Base-by-base conservation (phyloP, 2,888 invertebrate genomes). In the Agriotes lineatus region DNA sequence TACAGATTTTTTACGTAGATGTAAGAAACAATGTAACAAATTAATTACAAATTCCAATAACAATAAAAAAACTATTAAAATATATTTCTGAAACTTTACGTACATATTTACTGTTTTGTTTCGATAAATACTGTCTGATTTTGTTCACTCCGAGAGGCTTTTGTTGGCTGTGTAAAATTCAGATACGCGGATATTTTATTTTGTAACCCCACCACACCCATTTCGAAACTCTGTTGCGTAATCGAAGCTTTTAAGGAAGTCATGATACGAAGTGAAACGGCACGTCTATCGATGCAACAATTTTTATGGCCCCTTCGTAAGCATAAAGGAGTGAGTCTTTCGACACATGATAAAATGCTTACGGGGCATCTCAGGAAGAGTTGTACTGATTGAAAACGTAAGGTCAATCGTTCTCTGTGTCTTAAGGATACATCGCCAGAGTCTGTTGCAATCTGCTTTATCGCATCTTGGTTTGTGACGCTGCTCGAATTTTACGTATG, bases 401-500 rank as follows among this genome's bases (percentile, higher is more conserved):
- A 56, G 44, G 33, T 20, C 52, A 52, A 35, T 33, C 42, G 54
- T 63, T 62, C 44, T 72, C 69, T 72, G 66, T 70, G 56, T 67
- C 67, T 54, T 57, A 68, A 63, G 67, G 68, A 65, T 64, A 70
- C 67, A 69, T 71, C 58, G 67, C 59, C 9, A 30, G 33, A 62
- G 64, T 71, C 62, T 54, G 69, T 69, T 71, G 71, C 69, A 71
- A 71, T 72, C 70, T 58, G 66, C 61, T 68, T 71, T 71, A 73
- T 71, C 66, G 67, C 57, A 61, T 72, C 64, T 69, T 54, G 70
- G 64, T 68, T 72, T 69, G 70, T 72, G 57, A 69, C 74, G 70
- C 67, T 71, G 58, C 58, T 60, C 66, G 72, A 72, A 75, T 75
- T 75, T 75, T 71, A 73, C 71, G 70, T 74, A 73, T 74, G 73